Evolutionary conservation across 37 sponge, comb jelly and placozoan genomes (phyloP), one percentile per base, ranked within the genome.

Genomic region (Oopsacas minuta): DNA sequence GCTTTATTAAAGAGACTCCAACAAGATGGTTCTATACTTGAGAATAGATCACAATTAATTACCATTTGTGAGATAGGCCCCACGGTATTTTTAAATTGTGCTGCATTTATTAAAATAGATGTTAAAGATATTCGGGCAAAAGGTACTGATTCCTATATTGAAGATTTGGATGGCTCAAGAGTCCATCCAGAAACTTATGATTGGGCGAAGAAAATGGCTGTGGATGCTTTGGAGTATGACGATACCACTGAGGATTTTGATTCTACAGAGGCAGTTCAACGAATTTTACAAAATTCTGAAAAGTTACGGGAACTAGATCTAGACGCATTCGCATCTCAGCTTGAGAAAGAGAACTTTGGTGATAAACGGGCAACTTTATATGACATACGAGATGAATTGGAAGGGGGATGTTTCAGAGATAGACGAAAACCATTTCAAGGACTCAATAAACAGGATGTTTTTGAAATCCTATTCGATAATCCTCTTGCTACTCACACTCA

Each of bases 181-280:
- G 89, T 94, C 36, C 99, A 97, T 81, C 95, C 95, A 0, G 99
- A 97, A 86, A 92, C 95, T 0, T 97, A 97, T 32, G 93, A 90
- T 52, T 97, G 99, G 99, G 99, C 95, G 20, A 83, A 90, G n/a
- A 97, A 97, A 82, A 97, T 97, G 95, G 99, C 99, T 23, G 87
- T 94, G 15, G 99, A 97, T 88, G 99, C 99, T 25, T 87, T 97
- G 34, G 99, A 97, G 53, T 61, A 61, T 34, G 75, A 61, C 30
- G 75, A 61, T 88, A 86, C 81, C 25, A 84, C 83, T 10, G 95
- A 92, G 83, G 94, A 93, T 30, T 38, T 83, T 36, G 87, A 92
- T 53, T 94, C 93, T 7, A 90, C 86, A 52, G 81, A 39, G 25
- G 93, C 94, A 1, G 88, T 97, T 37, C 93, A 94, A 52, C 94